Conservation (phyloP, 2,113 vertebrate species). For the Dunckerocampus dactyliophorus region DNA sequence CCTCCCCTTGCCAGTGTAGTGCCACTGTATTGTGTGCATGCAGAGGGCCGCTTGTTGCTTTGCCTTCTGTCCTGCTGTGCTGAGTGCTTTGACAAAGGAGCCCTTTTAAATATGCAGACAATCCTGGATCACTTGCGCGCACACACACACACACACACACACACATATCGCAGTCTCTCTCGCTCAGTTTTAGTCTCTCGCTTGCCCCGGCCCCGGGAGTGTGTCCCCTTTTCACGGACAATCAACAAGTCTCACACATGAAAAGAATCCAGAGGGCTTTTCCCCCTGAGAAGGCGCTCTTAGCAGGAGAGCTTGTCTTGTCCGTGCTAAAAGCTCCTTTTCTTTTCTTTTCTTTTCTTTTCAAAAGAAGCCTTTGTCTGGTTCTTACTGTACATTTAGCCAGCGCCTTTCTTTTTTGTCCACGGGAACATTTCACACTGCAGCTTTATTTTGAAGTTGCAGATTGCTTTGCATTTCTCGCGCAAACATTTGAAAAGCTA, state of each 20-base stretch:
- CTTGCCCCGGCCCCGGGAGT: slow-evolving; percentile 36
- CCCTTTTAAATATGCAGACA: slow-evolving; percentile 74
- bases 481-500: too few relatives aligned
- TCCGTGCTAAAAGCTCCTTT: slow-evolving; percentile 42
- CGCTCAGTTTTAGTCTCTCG: slow-evolving; percentile 37
- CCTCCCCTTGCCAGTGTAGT: slow-evolving; percentile 50
- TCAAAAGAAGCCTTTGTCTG: slow-evolving; percentile 1
- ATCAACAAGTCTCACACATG: slow-evolving; percentile 62
- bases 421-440: not conserved
- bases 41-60: slow-evolving; percentile 71
- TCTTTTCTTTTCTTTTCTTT: slow-evolving; percentile 31
- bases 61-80: slow-evolving; percentile 74
- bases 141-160: slow-evolving; percentile 13
- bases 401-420: slow-evolving; percentile 3
- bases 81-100: slow-evolving; percentile 66
- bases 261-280: slow-evolving; percentile 44
- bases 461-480: too few relatives aligned
- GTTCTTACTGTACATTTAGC: slow-evolving; percentile 24
- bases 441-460: not conserved
- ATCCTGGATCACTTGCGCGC: slow-evolving; percentile 46
- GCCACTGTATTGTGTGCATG: slow-evolving; percentile 74
- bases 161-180: slow-evolving; percentile 27
- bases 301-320: slow-evolving; percentile 16
- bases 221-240: slow-evolving; percentile 47
- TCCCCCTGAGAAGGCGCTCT: slow-evolving; percentile 10